Percentiles rank a stretch among this genome's conserved stretches.
phyloP scores from a whole-genome alignment of 2,113 vertebrate species.

The Piprites chloris region DNA sequence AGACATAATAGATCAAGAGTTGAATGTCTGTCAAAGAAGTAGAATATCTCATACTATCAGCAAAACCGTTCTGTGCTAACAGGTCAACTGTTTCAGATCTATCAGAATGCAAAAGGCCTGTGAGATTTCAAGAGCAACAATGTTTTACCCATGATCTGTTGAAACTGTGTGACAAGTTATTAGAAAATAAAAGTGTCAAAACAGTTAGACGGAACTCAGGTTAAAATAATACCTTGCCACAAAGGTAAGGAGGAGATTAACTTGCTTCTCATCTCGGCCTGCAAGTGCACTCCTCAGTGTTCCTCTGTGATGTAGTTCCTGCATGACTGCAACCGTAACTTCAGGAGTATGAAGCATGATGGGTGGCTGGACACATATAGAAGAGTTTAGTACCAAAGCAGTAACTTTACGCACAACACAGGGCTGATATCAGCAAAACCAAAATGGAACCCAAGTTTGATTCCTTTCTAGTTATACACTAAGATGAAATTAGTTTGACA shows the following conservation, averaged over 20 bases:
- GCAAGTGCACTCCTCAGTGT: slow-evolving; percentile 93
- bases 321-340: slow-evolving; percentile 88
- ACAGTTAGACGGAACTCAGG: not conserved
- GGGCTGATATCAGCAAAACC: not conserved
- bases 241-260: slow-evolving; percentile 85
- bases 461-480: not conserved
- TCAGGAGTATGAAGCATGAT: slow-evolving; percentile 80
- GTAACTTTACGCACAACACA: not conserved
- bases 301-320: slow-evolving; percentile 91
- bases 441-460: not conserved
- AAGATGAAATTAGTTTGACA: not conserved
- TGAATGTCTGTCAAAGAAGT: not conserved
- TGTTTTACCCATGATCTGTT: accelerated
- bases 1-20: not conserved
- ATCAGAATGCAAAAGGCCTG: not conserved
- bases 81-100: not conserved
- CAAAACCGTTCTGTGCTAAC: not conserved
- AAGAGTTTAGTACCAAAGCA: not conserved
- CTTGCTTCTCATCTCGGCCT: slow-evolving; percentile 87
- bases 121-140: not conserved
- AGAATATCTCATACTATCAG: not conserved
- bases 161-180: not conserved
- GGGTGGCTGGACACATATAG: slow-evolving; percentile 63
- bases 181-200: not conserved
- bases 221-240: slow-evolving; percentile 81